Percentiles rank a stretch among this genome's conserved stretches.
Evolutionary conservation across 1,140 invertebrate species (phyloP).

Genomic region (Trypoxylus dichotomus): DNA sequence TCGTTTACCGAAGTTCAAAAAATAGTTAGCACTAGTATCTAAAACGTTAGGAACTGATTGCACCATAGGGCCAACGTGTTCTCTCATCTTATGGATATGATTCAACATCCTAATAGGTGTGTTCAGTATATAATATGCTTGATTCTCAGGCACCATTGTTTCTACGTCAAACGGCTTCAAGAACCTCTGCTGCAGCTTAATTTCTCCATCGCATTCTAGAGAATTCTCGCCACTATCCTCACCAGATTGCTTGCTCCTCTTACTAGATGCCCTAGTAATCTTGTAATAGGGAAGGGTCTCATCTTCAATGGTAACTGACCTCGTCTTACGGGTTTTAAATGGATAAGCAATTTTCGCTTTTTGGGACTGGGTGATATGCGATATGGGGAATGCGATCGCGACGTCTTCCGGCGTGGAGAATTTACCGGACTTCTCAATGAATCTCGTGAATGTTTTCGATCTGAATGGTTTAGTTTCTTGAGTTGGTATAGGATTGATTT

Average conservation of each 20-base stretch:
- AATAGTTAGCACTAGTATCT: not conserved
- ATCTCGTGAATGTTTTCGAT: not conserved
- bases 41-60: not conserved
- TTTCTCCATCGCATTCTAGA: not conserved
- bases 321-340: not conserved
- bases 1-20: constrained; percentile 7
- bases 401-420: not conserved
- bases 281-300: not conserved
- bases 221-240: not conserved
- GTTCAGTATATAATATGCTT: not conserved
- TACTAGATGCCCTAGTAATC: not conserved
- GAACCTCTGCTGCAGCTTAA: not conserved
- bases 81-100: not conserved
- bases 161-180: not conserved
- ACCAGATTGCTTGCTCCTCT: not conserved
- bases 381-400: not conserved
- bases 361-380: not conserved
- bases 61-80: not conserved
- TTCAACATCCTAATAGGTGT: constrained; percentile 12
- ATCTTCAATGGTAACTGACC: not conserved
- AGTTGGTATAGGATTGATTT: not conserved
- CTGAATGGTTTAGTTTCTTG: not conserved
- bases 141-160: not conserved
- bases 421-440: not conserved
- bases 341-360: not conserved